phyloP scores from a whole-genome alignment of 35 echinoderm and acorn worm species.

The Nesometra sesokonis region DNA sequence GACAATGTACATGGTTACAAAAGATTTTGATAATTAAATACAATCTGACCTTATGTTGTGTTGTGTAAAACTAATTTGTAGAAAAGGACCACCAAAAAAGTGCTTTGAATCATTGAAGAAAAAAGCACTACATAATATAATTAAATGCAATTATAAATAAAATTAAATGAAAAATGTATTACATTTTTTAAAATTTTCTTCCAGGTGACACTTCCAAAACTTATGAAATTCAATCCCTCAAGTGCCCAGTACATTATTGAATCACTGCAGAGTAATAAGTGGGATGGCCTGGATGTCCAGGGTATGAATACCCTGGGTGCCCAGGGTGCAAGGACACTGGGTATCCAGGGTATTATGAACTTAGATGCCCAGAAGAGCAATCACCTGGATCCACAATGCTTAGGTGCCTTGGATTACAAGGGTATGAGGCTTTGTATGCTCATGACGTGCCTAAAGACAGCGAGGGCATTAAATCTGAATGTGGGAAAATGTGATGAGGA shows the following conservation, averaged over 20 bases:
- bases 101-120: no score
- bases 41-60: no score
- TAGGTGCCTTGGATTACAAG: neutral
- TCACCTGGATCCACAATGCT: neutral
- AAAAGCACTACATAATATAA: no score
- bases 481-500: neutral
- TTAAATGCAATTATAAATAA: no score
- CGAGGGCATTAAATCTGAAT: neutral
- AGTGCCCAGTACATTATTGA: slow-evolving; percentile 42
- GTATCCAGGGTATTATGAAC: neutral
- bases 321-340: neutral
- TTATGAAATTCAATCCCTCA: slow-evolving; percentile 65
- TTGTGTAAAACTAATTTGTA: no score
- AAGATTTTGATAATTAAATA: no score
- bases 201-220: slow-evolving; percentile 63
- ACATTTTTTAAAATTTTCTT: neutral
- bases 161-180: no score
- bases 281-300: neutral
- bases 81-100: no score
- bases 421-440: slow-evolving; percentile 31
- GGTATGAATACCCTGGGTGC: neutral
- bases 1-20: no score
- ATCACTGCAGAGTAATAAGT: slow-evolving; percentile 14
- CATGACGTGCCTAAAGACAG: slow-evolving; percentile 69
- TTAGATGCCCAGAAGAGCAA: neutral